phyloP scores from a whole-genome alignment of 2,113 vertebrate species.

The Pachycephala philippinensis region DNA sequence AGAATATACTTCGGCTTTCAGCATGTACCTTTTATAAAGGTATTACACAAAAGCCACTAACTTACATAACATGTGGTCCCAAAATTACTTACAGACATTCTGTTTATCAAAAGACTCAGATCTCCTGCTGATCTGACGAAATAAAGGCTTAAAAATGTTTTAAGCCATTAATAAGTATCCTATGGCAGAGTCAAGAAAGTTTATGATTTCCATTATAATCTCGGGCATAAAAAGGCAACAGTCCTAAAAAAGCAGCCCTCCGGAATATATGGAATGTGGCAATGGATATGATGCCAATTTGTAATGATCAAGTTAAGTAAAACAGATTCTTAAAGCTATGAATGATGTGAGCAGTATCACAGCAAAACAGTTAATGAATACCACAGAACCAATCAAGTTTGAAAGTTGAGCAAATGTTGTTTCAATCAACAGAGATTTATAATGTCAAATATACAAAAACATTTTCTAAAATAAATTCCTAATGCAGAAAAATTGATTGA shows the following conservation, averaged over 20 bases:
- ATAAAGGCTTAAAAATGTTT: slow-evolving; percentile 72
- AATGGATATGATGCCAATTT: slow-evolving; percentile 31
- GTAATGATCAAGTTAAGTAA: slow-evolving; percentile 32
- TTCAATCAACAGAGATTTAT: slow-evolving; percentile 51
- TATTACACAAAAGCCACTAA: slow-evolving; percentile 58
- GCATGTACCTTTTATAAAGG: slow-evolving; percentile 64
- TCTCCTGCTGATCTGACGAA: slow-evolving; percentile 57
- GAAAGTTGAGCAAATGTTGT: slow-evolving; percentile 65
- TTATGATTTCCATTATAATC: slow-evolving; percentile 39
- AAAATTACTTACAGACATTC: slow-evolving; percentile 56
- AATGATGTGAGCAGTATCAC: slow-evolving; percentile 56
- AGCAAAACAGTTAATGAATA: slow-evolving; percentile 63
- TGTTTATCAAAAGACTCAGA: slow-evolving; percentile 69
- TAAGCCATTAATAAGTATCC: slow-evolving; percentile 57
- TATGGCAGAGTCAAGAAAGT: slow-evolving; percentile 32
- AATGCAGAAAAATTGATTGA: slow-evolving; percentile 61
- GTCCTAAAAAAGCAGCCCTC: slow-evolving; percentile 69
- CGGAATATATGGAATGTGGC: slow-evolving; percentile 59
- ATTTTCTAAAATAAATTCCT: slow-evolving; percentile 68
- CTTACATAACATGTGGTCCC: slow-evolving; percentile 63
- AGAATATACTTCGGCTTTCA: slow-evolving; percentile 63
- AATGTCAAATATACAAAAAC: slow-evolving; percentile 46
- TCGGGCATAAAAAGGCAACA: slow-evolving; percentile 63
- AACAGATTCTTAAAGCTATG: slow-evolving; percentile 62
- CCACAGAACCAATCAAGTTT: slow-evolving; percentile 51